Evolutionary conservation across 2,888 invertebrate species (phyloP).

Genomic region (Oegoconia quadripuncta): DNA sequence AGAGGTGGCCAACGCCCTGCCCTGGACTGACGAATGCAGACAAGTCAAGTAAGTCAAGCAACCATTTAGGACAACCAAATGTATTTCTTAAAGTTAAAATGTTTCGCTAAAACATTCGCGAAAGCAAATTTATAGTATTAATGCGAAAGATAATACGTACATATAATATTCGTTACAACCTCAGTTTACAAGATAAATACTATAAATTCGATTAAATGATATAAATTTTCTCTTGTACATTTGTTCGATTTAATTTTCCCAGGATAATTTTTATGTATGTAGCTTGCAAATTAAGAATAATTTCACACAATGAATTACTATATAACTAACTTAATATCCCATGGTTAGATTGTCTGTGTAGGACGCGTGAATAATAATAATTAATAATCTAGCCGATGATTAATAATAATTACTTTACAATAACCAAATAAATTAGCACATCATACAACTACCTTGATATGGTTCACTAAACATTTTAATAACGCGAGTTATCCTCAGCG

Average conservation of each 20-base stretch:
- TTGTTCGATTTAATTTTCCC: too few relatives aligned
- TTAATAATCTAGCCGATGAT: neutral
- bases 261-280: too few relatives aligned
- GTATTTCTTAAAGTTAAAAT: neutral
- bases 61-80: constrained; percentile 2
- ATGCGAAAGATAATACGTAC: constrained; percentile 1
- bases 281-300: too few relatives aligned
- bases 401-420: neutral
- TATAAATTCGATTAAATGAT: neutral
- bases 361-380: too few relatives aligned
- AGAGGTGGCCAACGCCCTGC: neutral
- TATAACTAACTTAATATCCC: too few relatives aligned
- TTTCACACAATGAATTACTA: too few relatives aligned
- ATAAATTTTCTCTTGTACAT: neutral
- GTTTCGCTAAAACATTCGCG: constrained; percentile 16
- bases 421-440: constrained; percentile 6
- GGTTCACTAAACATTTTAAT: constrained; percentile 38
- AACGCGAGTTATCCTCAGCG: constrained; percentile 21
- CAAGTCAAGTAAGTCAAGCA: constrained; percentile 8
- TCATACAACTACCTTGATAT: constrained; percentile 22
- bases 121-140: constrained; percentile 4
- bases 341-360: too few relatives aligned
- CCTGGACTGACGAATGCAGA: neutral
- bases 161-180: constrained; percentile 11
- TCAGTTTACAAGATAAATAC: too few relatives aligned